Conservation (phyloP, 2,113 vertebrate genomes). For the Erythrolamprus reginae region DNA sequence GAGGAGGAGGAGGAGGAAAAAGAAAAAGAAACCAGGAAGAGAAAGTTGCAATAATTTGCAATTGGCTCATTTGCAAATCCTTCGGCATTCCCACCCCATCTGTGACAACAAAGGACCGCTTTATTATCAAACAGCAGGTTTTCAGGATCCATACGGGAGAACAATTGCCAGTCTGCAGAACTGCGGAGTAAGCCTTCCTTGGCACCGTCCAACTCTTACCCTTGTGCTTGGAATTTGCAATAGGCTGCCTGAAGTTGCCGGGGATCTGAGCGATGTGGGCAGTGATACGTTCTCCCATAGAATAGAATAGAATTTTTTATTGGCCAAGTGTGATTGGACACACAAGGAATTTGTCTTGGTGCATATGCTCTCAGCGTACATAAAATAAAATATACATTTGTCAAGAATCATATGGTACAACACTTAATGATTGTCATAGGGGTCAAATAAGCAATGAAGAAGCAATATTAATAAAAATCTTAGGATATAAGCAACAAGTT, state of each 20-base stretch:
- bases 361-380: too few relatives aligned
- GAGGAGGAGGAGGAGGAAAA: not conserved
- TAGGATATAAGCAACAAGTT: too few relatives aligned
- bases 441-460: too few relatives aligned
- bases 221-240: not conserved
- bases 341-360: too few relatives aligned
- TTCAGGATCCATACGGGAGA: not conserved
- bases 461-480: too few relatives aligned
- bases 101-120: not conserved
- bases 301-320: too few relatives aligned
- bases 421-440: too few relatives aligned
- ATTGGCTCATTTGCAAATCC: conserved; percentile 4
- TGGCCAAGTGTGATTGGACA: too few relatives aligned
- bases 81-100: not conserved
- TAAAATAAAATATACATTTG: too few relatives aligned
- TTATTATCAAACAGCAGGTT: not conserved
- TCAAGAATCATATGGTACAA: too few relatives aligned
- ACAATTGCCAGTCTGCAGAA: not conserved
- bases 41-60: not conserved
- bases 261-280: not conserved
- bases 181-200: not conserved
- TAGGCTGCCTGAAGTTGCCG: not conserved
- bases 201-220: not conserved
- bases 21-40: not conserved
- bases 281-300: not conserved